Evolutionary conservation across 2,113 vertebrate genomes (phyloP), one percentile per base, ranked within the genome.

Genomic region (Ploceus nigricollis): DNA sequence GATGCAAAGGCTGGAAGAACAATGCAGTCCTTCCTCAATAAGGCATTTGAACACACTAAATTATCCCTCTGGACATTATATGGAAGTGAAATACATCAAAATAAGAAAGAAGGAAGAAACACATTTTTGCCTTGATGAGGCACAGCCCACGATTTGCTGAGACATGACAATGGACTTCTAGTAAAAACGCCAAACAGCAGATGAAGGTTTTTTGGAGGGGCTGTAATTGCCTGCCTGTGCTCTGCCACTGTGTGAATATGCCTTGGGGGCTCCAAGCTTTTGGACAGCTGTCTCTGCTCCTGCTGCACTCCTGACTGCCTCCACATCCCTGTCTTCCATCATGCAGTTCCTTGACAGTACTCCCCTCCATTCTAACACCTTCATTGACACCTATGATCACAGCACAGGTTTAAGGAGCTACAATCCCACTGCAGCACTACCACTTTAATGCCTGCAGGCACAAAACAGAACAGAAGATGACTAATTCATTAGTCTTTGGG

Each of bases 31-130:
- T 96, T 97, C 94, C 94, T 97, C 92, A 93, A 96, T 94, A 90
- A 96, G 90, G 94, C 63, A 25, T 96, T 94, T 95, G 57, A 95
- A 90, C 90, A 95, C 4, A 33, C 82, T 94, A 96, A 96, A 96
- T 92, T 90, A 96, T 94, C 96, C 94, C 94, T 95, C 86, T 95
- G 94, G 93, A 97, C 85, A 93, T 94, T 92, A 95, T 92, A 94
- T 95, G 94, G 96, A 95, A 96, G 82, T 88, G 85, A 95, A 97
- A 93, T 95, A 92, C 69, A 96, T 94, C 90, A 96, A 96, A 96
- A 96, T 97, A 92, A 65, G 90, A 95, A 96, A 95, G 82, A 53
- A 93, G 88, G 93, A 96, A 96, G 96, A 97, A 96, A 90, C 92
- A 92, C 71, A 84, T 96, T 96, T 96, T 57, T 97, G 90, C 86